Evolutionary conservation across 2,113 vertebrate species (phyloP).

Genomic region (Desmodus rotundus): DNA sequence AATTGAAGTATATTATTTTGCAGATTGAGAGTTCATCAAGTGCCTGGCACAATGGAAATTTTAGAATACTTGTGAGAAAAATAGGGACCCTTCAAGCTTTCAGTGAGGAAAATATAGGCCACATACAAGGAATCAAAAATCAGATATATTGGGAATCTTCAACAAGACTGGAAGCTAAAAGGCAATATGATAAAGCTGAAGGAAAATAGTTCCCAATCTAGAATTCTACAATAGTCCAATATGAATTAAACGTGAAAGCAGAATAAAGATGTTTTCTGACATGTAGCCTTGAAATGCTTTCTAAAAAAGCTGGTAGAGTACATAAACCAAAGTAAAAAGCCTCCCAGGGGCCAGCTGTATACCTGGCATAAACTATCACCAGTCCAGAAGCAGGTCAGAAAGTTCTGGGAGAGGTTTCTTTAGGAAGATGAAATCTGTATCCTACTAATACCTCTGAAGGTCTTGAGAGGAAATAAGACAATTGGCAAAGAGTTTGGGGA

Average conservation of each 20-base stretch:
- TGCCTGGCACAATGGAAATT: not conserved
- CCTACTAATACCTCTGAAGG: not conserved
- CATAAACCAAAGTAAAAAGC: not conserved
- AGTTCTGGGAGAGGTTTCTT: not conserved
- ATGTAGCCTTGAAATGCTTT: not conserved
- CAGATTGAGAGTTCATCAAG: not conserved
- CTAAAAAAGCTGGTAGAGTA: not conserved
- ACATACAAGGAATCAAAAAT: not conserved
- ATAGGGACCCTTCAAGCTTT: not conserved
- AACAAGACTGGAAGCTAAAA: not conserved
- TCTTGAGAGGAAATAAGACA: not conserved
- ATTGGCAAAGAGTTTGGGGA: not conserved
- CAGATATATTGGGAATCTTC: not conserved
- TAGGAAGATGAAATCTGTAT: not conserved
- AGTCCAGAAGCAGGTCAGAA: not conserved
- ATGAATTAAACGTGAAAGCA: not conserved
- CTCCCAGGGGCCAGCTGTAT: not conserved
- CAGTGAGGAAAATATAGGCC: not conserved
- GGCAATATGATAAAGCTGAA: not conserved
- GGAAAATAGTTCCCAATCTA: not conserved
- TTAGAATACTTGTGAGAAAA: not conserved
- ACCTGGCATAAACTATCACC: not conserved
- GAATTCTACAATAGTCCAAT: not conserved
- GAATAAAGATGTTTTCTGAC: not conserved
- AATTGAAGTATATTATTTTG: not conserved